Conservation (phyloP, 1,140 invertebrate species). For the Homalodisca vitripennis region DNA sequence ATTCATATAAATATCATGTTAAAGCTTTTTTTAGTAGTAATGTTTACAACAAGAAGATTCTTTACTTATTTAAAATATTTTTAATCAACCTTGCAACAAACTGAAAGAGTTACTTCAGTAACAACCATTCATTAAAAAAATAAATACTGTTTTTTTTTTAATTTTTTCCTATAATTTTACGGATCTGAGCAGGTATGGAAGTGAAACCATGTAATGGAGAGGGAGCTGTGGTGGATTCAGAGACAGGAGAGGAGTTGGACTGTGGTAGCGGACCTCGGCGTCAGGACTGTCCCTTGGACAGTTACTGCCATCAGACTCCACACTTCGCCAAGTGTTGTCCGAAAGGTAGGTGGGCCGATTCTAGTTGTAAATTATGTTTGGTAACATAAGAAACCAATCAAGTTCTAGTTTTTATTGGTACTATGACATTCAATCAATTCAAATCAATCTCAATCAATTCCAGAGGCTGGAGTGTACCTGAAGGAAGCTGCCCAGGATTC, state of each 20-base stretch:
- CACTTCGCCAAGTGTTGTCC: constrained; percentile 78
- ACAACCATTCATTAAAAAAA: too few species aligned
- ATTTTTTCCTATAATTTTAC: too few species aligned
- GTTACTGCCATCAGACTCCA: constrained; percentile 82
- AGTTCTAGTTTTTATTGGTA: too few species aligned
- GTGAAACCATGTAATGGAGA: constrained; percentile 84
- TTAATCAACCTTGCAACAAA: too few species aligned
- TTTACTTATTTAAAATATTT: too few species aligned
- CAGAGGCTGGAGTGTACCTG: constrained; percentile 50
- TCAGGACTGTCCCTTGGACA: constrained; percentile 76
- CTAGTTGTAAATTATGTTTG: too few species aligned
- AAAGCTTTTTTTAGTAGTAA: too few species aligned
- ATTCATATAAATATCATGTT: too few species aligned
- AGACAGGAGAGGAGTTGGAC: constrained; percentile 73
- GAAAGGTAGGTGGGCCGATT: constrained; percentile 58
- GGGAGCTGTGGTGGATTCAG: constrained; percentile 66
- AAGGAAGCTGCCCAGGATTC: constrained; percentile 64
- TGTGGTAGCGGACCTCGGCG: constrained; percentile 76
- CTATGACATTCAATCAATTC: neutral
- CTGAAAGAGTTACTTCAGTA: too few species aligned
- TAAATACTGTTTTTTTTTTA: too few species aligned
- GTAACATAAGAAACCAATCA: too few species aligned
- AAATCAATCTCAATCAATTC: constrained; percentile 23
- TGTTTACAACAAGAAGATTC: too few species aligned
- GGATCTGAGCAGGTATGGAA: constrained; percentile 71